These are phyloP conservation scores for Tineola bisselliella DNA, from an alignment of 2,888 invertebrate genomes.

Conservation along the genomic window DNA sequence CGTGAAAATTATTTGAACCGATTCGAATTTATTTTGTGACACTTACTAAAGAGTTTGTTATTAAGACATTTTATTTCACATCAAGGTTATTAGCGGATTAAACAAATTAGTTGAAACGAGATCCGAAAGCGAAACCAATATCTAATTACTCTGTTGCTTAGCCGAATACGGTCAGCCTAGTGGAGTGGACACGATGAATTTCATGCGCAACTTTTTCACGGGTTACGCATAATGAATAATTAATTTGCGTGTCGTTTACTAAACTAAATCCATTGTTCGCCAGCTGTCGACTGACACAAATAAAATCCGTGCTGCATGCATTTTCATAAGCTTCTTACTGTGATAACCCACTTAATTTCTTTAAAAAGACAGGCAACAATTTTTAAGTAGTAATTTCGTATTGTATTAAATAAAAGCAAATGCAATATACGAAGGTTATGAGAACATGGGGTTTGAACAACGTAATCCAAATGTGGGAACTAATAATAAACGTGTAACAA, in stretches of 20 bases:
- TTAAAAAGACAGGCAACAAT: background rate
- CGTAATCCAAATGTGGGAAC: conserved; percentile 45
- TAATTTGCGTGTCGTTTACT: conserved; percentile 27
- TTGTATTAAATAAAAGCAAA: conserved; percentile 5
- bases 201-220: conserved; percentile 34
- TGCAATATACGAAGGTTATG: conserved; percentile 35
- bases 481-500: conserved; percentile 63
- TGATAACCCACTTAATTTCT: background rate
- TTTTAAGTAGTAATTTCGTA: background rate
- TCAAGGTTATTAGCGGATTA: conserved; percentile 44
- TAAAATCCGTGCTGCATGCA: conserved; percentile 32
- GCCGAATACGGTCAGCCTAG: conserved; percentile 34
- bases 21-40: background rate
- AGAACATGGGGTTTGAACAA: conserved; percentile 40
- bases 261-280: conserved; percentile 35
- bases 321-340: background rate
- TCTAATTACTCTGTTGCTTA: conserved; percentile 48
- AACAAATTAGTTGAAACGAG: conserved; percentile 24
- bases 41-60: background rate
- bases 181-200: conserved; percentile 24
- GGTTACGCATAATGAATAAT: conserved; percentile 46
- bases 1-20: background rate
- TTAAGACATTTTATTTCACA: background rate
- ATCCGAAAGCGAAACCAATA: conserved; percentile 51
- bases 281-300: conserved; percentile 37